phyloP scores from a whole-genome alignment of 2,797 vertebrate genomes.

The Hydrocynus forskahlii region DNA sequence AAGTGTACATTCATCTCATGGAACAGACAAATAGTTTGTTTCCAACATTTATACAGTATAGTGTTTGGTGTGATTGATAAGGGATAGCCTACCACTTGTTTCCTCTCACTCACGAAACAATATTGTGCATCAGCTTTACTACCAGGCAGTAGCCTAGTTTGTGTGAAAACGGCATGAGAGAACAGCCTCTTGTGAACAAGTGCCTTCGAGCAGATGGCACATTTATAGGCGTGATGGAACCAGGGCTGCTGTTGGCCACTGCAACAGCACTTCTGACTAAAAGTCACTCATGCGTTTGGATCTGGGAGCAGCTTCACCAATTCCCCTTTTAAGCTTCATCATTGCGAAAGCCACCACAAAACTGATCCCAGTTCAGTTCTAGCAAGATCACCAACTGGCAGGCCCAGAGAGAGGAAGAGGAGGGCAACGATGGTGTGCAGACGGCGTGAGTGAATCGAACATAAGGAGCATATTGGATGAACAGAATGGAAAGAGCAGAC shows the following conservation, averaged over 20 bases:
- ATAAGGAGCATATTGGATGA: slow-evolving; percentile 44
- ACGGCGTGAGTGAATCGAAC: slow-evolving; percentile 45
- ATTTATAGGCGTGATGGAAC: slow-evolving; percentile 41
- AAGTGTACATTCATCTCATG: no score
- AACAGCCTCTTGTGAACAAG: slow-evolving; percentile 34
- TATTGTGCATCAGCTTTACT: slow-evolving; percentile 24
- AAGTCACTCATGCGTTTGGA: slow-evolving; percentile 31
- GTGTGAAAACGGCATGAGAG: slow-evolving; percentile 35
- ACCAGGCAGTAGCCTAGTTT: neutral
- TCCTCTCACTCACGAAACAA: neutral
- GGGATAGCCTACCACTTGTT: neutral
- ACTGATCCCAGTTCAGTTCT: slow-evolving; percentile 12
- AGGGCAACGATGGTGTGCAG: slow-evolving; percentile 24
- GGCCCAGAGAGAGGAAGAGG: slow-evolving; percentile 4
- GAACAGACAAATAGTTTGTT: neutral
- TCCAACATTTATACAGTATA: neutral
- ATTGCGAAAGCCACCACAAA: neutral
- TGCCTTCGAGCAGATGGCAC: slow-evolving; percentile 50
- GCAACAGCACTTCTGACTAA: slow-evolving; percentile 32
- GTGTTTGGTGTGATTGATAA: neutral
- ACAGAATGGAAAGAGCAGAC: slow-evolving; percentile 49
- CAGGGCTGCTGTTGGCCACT: slow-evolving; percentile 39
- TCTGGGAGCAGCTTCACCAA: slow-evolving; percentile 16
- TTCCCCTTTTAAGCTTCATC: neutral
- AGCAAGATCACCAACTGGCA: neutral